Base-by-base conservation (phyloP, 2,888 invertebrate genomes). In the Marronus borbonicus region DNA sequence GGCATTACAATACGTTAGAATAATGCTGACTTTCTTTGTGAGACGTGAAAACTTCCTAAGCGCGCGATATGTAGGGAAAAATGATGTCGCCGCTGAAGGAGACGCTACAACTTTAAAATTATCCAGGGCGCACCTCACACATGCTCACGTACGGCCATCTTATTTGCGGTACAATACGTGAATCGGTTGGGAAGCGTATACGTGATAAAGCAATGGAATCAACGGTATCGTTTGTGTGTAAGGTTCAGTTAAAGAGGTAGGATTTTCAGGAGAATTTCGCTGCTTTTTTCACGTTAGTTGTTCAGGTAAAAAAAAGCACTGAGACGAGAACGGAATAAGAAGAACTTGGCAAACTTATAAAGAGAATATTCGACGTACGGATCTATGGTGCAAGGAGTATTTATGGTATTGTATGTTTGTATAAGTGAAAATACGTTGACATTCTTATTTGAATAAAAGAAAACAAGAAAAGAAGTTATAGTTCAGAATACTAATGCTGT, bases 1-100 rank as follows among this genome's bases (percentile, higher is more conserved):
- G 17, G 55, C 5, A 55, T 55, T 55, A 55, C 55, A 55, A 55
- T 55, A 55, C 14, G 55, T 55, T 20, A 20, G 55, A 55, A 20
- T n/a, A 14, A 14, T 55, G 55, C 17, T 3, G 8, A 20, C 20
- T 55, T 55, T 20, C 55, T 20, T n/a, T 20, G 2, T 1, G 2
- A 55, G n/a, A 55, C 3, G 55, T 4, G 55, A 55, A 55, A 55
- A 55, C 4, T 55, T 55, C n/a, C 55, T 44, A 44, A 44, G 44
- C 17, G 55, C 17, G n/a, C 55, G 55, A n/a, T 55, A 55, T 10
- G 12, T n/a, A n/a, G 14, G 1, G 55, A 20, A n/a, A 55, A 55
- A 17, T 55, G 55, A 55, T 55, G 55, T 55, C 55, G 55, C 8
- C n/a, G 20, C n/a, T n/a, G 55, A n/a, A 17, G n/a, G 3, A 20